Percentiles rank a stretch among this genome's conserved stretches.
phyloP scores from a whole-genome alignment of 2,113 vertebrate genomes.

The western clawed frog (Xenopus tropicalis) region DNA sequence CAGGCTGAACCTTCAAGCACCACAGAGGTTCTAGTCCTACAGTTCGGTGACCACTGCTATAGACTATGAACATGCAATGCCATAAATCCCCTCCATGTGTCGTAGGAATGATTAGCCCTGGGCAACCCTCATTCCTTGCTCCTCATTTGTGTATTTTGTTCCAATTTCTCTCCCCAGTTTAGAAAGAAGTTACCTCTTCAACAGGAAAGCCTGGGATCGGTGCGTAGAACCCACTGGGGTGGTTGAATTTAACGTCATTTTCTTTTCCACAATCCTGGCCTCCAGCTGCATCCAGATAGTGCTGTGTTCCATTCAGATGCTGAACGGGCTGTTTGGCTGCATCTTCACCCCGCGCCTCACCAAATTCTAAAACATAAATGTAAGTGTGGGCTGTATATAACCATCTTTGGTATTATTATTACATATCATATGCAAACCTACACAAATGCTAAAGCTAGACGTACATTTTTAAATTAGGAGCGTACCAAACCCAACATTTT shows the following conservation, averaged over 20 bases:
- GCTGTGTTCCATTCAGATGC: conserved; percentile 23
- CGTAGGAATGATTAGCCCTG: no score
- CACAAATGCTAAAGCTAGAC: no score
- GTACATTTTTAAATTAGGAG: no score
- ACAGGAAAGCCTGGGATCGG: conserved; percentile 7
- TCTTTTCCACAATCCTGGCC: conserved; percentile 33
- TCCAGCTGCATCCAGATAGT: conserved; percentile 15
- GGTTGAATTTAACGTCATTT: conserved; percentile 34
- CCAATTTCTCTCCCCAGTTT: conserved; percentile 1
- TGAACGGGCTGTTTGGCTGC: conserved; percentile 26
- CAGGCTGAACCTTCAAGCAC: no score
- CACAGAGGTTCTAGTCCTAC: no score
- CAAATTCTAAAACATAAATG: no score
- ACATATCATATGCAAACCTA: neutral
- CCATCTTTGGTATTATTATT: no score
- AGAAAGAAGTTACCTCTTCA: conserved; percentile 30
- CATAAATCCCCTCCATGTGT: no score
- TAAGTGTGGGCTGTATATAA: neutral
- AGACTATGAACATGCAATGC: no score
- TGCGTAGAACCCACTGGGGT: neutral
- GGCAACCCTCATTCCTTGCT: no score
- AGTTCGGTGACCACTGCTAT: no score
- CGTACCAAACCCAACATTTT: no score
- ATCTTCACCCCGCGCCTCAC: conserved; percentile 20
- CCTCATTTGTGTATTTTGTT: neutral